These are phyloP conservation scores for Diarsia mendica DNA, from an alignment of 2,888 invertebrate genomes.

Conservation along the genomic window DNA sequence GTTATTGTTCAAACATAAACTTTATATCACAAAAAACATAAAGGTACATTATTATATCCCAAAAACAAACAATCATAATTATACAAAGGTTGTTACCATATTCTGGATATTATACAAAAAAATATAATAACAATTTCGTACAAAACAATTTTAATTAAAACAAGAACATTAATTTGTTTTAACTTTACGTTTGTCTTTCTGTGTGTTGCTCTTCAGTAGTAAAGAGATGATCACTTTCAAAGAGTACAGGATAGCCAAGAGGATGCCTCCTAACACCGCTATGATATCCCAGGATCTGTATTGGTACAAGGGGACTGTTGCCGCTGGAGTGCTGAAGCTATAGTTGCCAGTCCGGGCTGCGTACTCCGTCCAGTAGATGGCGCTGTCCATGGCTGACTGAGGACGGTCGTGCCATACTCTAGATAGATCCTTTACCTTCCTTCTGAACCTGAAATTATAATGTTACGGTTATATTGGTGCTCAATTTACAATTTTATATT, in stretches of 20 bases:
- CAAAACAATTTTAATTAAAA: not conserved
- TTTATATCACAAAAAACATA: not conserved
- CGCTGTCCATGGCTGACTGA: slow-evolving; percentile 89
- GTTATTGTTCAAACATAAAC: not conserved
- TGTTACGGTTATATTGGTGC: too few relatives aligned
- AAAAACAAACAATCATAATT: not conserved
- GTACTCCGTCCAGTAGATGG: slow-evolving; percentile 92
- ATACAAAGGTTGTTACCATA: not conserved
- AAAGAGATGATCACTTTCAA: slow-evolving; percentile 33
- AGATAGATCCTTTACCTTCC: slow-evolving; percentile 86
- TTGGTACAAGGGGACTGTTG: slow-evolving; percentile 87
- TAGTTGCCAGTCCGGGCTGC: slow-evolving; percentile 87
- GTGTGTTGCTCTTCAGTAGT: slow-evolving; percentile 2
- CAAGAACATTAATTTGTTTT: slow-evolving; percentile 41
- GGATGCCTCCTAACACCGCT: slow-evolving; percentile 48
- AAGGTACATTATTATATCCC: not conserved
- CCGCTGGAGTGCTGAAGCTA: slow-evolving; percentile 83
- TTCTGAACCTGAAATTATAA: slow-evolving; percentile 77
- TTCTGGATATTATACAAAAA: not conserved
- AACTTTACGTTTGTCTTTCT: slow-evolving; percentile 36
- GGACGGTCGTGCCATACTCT: slow-evolving; percentile 90
- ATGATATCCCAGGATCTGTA: slow-evolving; percentile 83
- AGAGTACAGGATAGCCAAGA: slow-evolving; percentile 25
- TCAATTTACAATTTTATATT: too few relatives aligned
- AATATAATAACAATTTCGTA: not conserved